Conservation (phyloP, 2,113 vertebrate genomes). For the Sceloporus undulatus region DNA sequence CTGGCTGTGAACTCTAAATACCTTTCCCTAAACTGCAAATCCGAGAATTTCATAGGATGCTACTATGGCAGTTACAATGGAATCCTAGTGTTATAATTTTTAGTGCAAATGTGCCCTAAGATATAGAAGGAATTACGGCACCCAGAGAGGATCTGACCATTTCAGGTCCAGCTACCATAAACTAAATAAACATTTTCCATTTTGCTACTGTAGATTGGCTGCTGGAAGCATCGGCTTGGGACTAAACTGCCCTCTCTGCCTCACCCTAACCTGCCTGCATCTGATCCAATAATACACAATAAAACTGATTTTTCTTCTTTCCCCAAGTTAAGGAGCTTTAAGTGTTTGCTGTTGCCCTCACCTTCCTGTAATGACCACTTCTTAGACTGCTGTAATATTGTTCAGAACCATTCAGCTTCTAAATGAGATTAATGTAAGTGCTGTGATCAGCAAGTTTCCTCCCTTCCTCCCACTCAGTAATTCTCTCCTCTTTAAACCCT, state of each 20-base stretch:
- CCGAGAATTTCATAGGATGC: too few species aligned
- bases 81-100: too few species aligned
- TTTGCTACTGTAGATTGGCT: too few species aligned
- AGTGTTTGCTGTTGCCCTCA: background rate
- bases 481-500: constrained; percentile 20
- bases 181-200: too few species aligned
- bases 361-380: constrained; percentile 13
- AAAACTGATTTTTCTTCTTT: background rate
- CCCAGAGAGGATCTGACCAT: too few species aligned
- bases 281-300: background rate
- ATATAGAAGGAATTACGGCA: too few species aligned
- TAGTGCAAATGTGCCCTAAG: too few species aligned
- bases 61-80: too few species aligned
- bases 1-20: too few species aligned
- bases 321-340: background rate
- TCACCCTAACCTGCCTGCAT: too few species aligned
- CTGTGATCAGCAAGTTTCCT: constrained; percentile 37
- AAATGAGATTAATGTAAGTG: constrained; percentile 31
- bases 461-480: constrained; percentile 26
- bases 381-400: background rate
- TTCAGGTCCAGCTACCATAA: too few species aligned
- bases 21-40: too few species aligned
- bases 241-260: background rate
- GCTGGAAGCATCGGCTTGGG: background rate
- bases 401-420: constrained; percentile 33